Evolutionary conservation across 1,140 invertebrate species (phyloP).

Genomic region (Drosophila subobscura): DNA sequence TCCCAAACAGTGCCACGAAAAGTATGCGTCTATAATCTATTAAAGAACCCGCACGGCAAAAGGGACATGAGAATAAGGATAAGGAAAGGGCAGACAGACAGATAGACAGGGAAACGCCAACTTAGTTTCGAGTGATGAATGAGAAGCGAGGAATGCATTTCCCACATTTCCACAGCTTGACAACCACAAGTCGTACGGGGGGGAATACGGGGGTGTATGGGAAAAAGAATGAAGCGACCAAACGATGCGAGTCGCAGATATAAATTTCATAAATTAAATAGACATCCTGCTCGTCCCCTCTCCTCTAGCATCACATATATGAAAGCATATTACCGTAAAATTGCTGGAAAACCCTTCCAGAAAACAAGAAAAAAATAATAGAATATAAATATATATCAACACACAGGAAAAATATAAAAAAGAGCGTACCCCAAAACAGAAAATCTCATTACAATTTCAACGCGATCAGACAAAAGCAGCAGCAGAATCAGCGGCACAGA

Average conservation of each 20-base stretch:
- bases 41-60: constrained; percentile 50
- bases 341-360: constrained; percentile 66
- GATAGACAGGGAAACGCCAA: background rate
- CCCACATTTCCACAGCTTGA: constrained; percentile 35
- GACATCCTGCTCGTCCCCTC: constrained; percentile 32
- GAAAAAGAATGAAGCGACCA: constrained; percentile 32
- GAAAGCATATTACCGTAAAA: constrained; percentile 79
- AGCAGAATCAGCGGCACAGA: constrained; percentile 29
- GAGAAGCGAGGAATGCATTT: constrained; percentile 50
- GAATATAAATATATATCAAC: too few relatives aligned
- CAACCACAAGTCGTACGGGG: constrained; percentile 42
- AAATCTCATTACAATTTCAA: constrained; percentile 83
- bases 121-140: constrained; percentile 54
- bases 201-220: constrained; percentile 9
- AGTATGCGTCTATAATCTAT: constrained; percentile 65
- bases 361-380: constrained; percentile 1
- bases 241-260: constrained; percentile 71
- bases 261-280: constrained; percentile 83
- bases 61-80: constrained; percentile 19
- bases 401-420: constrained; percentile 5
- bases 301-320: background rate
- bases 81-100: constrained; percentile 15
- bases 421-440: constrained; percentile 31
- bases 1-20: background rate
- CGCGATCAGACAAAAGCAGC: constrained; percentile 66